A percentile compares a stretch with the other conserved stretches of the same genome.
Conservation (phyloP, 2,888 invertebrate species). For the Ophioninae sp. region DNA sequence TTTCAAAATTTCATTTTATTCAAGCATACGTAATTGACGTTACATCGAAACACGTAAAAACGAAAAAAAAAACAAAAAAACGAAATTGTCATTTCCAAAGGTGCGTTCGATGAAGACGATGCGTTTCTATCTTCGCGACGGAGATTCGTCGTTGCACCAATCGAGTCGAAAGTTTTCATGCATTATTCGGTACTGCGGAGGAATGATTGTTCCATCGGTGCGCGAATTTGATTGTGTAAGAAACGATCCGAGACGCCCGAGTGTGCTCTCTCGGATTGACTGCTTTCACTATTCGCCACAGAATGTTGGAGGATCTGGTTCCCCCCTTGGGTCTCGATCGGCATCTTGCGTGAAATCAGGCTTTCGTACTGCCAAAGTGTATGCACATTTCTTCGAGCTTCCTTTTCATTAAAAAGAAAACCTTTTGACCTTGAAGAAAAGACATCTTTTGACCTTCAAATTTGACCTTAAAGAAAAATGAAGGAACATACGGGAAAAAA, state of each 20-base stretch:
- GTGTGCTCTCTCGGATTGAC: slow-evolving; percentile 65
- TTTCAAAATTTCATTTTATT: neutral
- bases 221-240: slow-evolving; percentile 59
- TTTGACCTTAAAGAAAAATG: neutral
- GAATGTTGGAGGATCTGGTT: slow-evolving; percentile 72
- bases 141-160: neutral
- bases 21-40: neutral
- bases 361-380: slow-evolving; percentile 28
- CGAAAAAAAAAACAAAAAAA: too few species aligned
- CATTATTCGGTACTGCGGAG: slow-evolving; percentile 31
- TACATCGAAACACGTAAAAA: neutral
- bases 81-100: neutral
- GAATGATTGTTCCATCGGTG: slow-evolving; percentile 46
- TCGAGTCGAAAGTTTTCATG: slow-evolving; percentile 24
- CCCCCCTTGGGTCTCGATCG: slow-evolving; percentile 68
- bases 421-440: neutral
- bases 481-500: neutral
- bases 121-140: neutral
- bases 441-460: slow-evolving; percentile 6
- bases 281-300: slow-evolving; percentile 76
- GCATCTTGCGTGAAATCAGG: slow-evolving; percentile 71
- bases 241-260: slow-evolving; percentile 55
- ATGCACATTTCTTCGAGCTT: neutral
- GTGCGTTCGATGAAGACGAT: neutral
- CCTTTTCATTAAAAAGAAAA: neutral